Evolutionary conservation across 2,888 invertebrate genomes (phyloP), one percentile per base, ranked within the genome.

Genomic region (Sphaerophoria rueppellii): DNA sequence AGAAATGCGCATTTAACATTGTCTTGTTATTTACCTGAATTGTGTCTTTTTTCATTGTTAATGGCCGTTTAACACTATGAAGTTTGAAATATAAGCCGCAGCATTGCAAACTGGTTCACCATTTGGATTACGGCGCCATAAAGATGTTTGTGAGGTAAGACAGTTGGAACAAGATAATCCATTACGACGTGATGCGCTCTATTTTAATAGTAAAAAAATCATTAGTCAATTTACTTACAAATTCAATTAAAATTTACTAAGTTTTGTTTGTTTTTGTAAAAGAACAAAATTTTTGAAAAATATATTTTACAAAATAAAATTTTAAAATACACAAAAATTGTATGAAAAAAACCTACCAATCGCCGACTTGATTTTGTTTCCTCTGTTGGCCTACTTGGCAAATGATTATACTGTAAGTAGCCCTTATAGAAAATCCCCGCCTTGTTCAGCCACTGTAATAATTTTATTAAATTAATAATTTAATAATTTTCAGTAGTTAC

Each of bases 41-140:
- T 88, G 94, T 95, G 87, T 97, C 97, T 91, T 97, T 97, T 90
- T 96, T 96, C 98, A 99, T 99, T 72, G 98, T 95, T 88, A 96
- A 91, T 9, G 99, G 99, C 71, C 99, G 93, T 90, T 96, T 95
- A 86, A 98, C 95, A 88, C 94, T 95, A 92, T 99, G 99, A 88
- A 99, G 93, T 92, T 99, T 99, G 93, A 92, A 99, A 93, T 99
- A 99, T 24, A 99, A 95, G 2, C 99, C 99, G 92, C 99, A 99
- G 99, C 99, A 93, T 99, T 99, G 93, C 99, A 99, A 43, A 99
- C 99, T 0, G 99, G 97, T 92, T 99, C 98, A 11, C 99, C 99
- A 88, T 95, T 93, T 83, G 95, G 93, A 93, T 99, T 99, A 87
- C 99, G 94, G 81, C 99, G 94, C 99, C 99, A 99, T 87, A 99